Conservation (phyloP, 1,140 invertebrate species). For the Philopotamus ludificatus region DNA sequence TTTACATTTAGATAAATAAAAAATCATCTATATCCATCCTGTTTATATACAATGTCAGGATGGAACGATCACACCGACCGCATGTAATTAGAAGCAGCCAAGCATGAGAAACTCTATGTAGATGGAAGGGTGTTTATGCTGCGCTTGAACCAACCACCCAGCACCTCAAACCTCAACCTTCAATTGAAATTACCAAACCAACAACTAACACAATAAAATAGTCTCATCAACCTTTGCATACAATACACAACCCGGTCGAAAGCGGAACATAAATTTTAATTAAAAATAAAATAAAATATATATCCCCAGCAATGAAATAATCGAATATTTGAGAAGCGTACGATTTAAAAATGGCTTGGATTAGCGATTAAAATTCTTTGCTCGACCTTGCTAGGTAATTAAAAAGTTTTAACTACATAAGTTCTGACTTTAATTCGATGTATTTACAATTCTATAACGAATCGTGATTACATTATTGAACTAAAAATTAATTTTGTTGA, state of each 20-base stretch:
- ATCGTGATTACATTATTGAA: too few species aligned
- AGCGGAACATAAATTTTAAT: conserved; percentile 3
- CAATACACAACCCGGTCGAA: not conserved
- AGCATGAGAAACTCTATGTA: conserved; percentile 21
- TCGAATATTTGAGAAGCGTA: not conserved
- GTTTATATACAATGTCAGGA: not conserved
- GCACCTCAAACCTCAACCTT: conserved; percentile 11
- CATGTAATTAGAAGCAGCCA: conserved; percentile 28
- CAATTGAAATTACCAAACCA: conserved; percentile 15
- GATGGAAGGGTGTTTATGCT: conserved; percentile 10
- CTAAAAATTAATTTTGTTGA: too few species aligned
- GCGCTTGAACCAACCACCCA: conserved; percentile 7
- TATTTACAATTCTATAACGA: conserved; percentile 13
- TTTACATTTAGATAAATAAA: too few species aligned
- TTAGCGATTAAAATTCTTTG: conserved; percentile 15
- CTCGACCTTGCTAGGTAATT: conserved; percentile 28
- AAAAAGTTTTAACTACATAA: conserved; percentile 36
- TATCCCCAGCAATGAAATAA: too few species aligned
- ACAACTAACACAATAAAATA: not conserved
- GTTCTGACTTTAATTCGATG: conserved; percentile 31
- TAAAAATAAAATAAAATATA: too few species aligned
- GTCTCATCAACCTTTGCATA: not conserved
- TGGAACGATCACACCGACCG: conserved; percentile 11
- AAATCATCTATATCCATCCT: not conserved
- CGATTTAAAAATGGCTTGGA: not conserved